Evolutionary conservation across 2,797 vertebrate species (phyloP).

Genomic region (Gambusia yucatana): DNA sequence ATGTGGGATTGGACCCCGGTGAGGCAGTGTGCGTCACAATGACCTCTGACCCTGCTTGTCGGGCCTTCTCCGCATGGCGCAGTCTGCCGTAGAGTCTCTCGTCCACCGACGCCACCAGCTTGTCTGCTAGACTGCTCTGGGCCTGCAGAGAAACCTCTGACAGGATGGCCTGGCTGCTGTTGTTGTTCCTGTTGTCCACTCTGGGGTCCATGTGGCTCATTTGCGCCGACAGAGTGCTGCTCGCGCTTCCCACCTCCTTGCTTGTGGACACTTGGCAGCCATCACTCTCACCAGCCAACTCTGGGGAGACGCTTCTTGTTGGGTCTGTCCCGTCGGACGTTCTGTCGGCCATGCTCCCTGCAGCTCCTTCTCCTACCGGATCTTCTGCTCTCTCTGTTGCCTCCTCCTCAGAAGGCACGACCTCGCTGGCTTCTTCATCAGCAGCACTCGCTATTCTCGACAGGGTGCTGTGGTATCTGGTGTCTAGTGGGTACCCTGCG

Average conservation of each 20-base stretch:
- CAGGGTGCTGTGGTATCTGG: conserved; percentile 88
- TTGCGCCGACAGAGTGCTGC: conserved; percentile 19
- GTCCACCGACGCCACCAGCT: conserved; percentile 81
- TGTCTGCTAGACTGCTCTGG: conserved; percentile 81
- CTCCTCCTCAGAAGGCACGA: conserved; percentile 60
- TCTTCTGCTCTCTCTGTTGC: conserved; percentile 43
- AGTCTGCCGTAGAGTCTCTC: conserved; percentile 85
- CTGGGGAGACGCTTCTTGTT: conserved; percentile 22
- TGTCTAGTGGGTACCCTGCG: conserved; percentile 81
- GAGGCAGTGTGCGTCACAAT: conserved; percentile 80
- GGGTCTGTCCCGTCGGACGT: conserved; percentile 19
- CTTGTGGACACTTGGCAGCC: conserved; percentile 22
- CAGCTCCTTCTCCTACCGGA: conserved; percentile 11
- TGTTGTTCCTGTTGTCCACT: conserved; percentile 77
- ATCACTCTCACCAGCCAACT: not conserved
- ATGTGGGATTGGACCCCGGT: conserved; percentile 87
- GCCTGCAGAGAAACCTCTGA: conserved; percentile 48
- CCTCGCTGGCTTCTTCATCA: conserved; percentile 85
- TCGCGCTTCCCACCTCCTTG: conserved; percentile 54
- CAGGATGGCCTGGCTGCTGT: conserved; percentile 72
- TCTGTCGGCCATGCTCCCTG: conserved; percentile 9
- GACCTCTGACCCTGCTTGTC: conserved; percentile 68
- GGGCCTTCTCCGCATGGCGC: conserved; percentile 52
- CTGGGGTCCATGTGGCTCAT: conserved; percentile 64
- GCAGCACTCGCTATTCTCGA: conserved; percentile 87